phyloP scores from a whole-genome alignment of 2,797 vertebrate species.

The Anabacerthia variegaticeps region DNA sequence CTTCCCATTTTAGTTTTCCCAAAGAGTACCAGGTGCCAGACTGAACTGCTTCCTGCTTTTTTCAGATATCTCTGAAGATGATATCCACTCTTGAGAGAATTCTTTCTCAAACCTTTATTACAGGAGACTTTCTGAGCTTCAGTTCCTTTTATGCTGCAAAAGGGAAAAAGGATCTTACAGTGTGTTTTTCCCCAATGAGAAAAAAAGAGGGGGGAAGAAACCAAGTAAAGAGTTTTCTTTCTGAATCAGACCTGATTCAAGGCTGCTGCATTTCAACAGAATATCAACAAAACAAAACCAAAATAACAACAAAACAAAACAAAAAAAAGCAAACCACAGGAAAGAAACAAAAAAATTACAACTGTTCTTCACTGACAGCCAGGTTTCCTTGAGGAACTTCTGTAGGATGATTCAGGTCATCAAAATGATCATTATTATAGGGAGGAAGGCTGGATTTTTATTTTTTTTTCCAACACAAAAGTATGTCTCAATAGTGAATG shows the following conservation, averaged over 20 bases:
- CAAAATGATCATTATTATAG: constrained; percentile 41
- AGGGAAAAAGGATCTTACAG: constrained; percentile 81
- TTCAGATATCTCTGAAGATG: constrained; percentile 77
- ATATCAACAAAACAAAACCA: neutral
- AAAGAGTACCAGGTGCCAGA: constrained; percentile 88
- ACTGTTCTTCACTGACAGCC: constrained; percentile 1
- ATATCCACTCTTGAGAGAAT: constrained; percentile 76
- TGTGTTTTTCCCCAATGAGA: constrained; percentile 61
- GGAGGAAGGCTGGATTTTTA: constrained; percentile 40
- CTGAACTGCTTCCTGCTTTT: constrained; percentile 79
- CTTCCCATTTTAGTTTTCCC: constrained; percentile 85
- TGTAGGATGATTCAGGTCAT: constrained; percentile 56
- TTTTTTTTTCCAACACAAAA: constrained; percentile 26
- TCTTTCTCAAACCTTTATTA: constrained; percentile 82
- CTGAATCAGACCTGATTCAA: constrained; percentile 66
- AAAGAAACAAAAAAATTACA: neutral
- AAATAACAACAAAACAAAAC: neutral
- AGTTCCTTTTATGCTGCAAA: constrained; percentile 87
- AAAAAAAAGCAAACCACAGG: neutral
- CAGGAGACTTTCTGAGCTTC: constrained; percentile 79
- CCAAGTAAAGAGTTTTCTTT: constrained; percentile 59
- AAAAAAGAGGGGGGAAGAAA: constrained; percentile 33
- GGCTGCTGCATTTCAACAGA: constrained; percentile 67
- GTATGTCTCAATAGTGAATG: constrained; percentile 48
- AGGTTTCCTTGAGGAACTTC: constrained; percentile 49